Evolutionary conservation across 2,888 invertebrate species (phyloP), one percentile per base, ranked within the genome.

Genomic region (Amphipyra berbera): DNA sequence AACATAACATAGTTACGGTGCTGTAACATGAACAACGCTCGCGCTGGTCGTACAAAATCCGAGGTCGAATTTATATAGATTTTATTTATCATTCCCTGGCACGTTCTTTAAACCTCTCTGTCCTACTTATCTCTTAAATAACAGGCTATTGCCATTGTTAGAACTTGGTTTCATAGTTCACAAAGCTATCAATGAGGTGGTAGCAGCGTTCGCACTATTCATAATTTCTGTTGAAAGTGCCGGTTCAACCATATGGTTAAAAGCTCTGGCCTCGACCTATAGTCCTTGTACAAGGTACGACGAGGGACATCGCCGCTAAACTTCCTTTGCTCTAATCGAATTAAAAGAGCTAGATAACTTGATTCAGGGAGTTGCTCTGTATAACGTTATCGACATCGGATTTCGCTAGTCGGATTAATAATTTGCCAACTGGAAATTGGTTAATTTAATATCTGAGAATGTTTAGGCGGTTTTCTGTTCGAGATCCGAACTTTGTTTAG

Each of bases 261-360:
- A 27, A 9, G n/a, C 10, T 10, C 41, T 53, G 54, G 14, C 46
- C 45, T 50, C 66, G 54, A 52, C 45, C 45, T 49, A 21, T 27
- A 15, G 27, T 33, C 14, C 47, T 8, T 13, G 37, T 14, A 42
- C 44, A 59, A 45, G 63, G 54, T 58, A 41, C 60, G 58, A 53
- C 44, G 38, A 45, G 64, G 55, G 64, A 67, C 63, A 54, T 56
- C 68, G 57, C 70, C 54, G 59, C 35, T 60, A 44, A 52, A 60
- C 38, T 57, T 62, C 35, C 45, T 46, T 63, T 47, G 42, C 47
- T 56, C 33, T 71, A 73, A 77, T 77, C 61, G 50, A 70, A 78
- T 81, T 73, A 73, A 72, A 70, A 66, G 37, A 62, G 52, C 68
- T 49, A 44, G 61, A 55, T 41, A 74, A 69, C 47, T 73, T 35